phyloP scores from a whole-genome alignment of 1,140 invertebrate species.

The Apis cerana region DNA sequence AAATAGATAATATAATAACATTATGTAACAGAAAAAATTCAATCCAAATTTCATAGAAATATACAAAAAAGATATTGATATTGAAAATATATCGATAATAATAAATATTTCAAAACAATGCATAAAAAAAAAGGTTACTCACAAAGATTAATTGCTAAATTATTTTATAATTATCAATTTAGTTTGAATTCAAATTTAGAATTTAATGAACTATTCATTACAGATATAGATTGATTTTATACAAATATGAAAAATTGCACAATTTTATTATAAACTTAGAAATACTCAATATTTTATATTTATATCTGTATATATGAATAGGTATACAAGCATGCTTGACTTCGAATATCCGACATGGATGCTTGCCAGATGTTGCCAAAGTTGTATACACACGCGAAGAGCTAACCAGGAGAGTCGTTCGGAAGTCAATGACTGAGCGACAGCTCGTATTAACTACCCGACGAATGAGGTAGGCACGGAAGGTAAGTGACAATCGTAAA shows the following conservation, averaged over 20 bases:
- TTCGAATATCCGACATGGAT: slow-evolving; percentile 65
- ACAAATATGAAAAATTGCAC: slow-evolving; percentile 37
- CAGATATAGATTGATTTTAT: too few relatives aligned
- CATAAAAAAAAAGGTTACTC: too few relatives aligned
- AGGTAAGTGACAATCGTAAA: neutral
- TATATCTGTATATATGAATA: slow-evolving; percentile 30
- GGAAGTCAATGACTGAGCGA: slow-evolving; percentile 62
- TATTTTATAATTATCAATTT: too few relatives aligned
- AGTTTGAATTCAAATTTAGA: too few relatives aligned
- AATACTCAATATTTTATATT: slow-evolving; percentile 42
- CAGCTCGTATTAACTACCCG: slow-evolving; percentile 60
- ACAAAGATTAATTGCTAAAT: too few relatives aligned
- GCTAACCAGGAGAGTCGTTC: slow-evolving; percentile 49
- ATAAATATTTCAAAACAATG: too few relatives aligned
- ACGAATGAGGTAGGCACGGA: slow-evolving; percentile 29
- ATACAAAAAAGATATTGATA: too few relatives aligned
- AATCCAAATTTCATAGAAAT: too few relatives aligned
- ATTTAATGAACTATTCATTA: too few relatives aligned
- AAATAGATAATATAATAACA: too few relatives aligned
- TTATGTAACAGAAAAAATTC: too few relatives aligned
- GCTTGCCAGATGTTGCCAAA: slow-evolving; percentile 67
- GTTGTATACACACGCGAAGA: slow-evolving; percentile 46
- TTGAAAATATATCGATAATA: too few relatives aligned
- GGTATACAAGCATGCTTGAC: slow-evolving; percentile 44
- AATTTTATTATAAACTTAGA: slow-evolving; percentile 46